Conservation (phyloP, 2,797 vertebrate genomes). For the Phrynocephalus guinanensis region DNA sequence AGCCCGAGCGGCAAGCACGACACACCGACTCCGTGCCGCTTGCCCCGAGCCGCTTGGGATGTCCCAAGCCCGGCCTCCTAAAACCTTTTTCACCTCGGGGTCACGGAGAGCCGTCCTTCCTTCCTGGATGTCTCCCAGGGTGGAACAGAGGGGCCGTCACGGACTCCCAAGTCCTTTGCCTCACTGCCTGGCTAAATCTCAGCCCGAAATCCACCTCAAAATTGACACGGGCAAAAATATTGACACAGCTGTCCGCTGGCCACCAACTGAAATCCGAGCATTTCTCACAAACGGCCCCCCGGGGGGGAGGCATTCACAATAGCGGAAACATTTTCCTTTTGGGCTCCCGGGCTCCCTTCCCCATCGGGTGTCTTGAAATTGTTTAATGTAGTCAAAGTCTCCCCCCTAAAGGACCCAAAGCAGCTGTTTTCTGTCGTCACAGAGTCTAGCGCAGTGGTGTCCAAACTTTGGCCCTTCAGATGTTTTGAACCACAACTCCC, state of each 20-base stretch:
- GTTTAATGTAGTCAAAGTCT: too few species aligned
- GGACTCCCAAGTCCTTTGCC: too few species aligned
- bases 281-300: neutral
- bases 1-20: too few species aligned
- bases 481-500: too few species aligned
- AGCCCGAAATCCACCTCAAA: neutral
- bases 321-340: neutral
- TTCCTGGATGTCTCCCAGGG: too few species aligned
- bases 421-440: neutral
- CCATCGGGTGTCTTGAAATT: too few species aligned
- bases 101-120: neutral
- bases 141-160: too few species aligned
- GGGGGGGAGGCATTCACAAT: neutral
- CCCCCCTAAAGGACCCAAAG: too few species aligned
- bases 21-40: too few species aligned
- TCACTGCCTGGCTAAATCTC: neutral
- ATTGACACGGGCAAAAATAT: neutral
- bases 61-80: too few species aligned
- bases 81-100: neutral
- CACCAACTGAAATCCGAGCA: too few species aligned
- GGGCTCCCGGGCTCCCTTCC: accelerated
- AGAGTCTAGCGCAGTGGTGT: neutral
- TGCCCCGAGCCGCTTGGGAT: neutral
- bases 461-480: too few species aligned
- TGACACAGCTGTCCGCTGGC: neutral